Base-by-base conservation (phyloP, 2,797 vertebrate species). In the Rhodeus uyekii region DNA sequence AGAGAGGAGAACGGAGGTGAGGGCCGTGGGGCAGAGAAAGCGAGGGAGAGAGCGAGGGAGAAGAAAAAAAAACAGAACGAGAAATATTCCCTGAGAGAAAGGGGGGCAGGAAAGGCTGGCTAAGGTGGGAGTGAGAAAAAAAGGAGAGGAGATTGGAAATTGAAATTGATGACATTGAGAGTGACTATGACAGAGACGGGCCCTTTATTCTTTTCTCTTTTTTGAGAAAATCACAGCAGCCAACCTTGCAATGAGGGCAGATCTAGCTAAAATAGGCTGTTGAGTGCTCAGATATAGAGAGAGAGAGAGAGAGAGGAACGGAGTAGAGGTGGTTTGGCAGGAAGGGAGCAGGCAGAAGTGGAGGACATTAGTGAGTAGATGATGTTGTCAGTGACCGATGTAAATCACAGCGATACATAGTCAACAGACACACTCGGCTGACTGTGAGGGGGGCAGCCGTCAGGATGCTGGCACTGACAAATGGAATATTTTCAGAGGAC, bases 401-500 rank as follows among this genome's bases (percentile, higher is more conserved):
- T 96, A 97, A 97, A 97, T 96, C 95, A 92, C 93, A 85, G 93
- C 90, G 92, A 95, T 96, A 95, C 96, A 96, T 95, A 96, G 95
- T 96, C 96, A 96, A 96, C 95, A 95, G 93, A 96, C 94, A 96
- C 93, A 95, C 94, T 92, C 83, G 95, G 92, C 93, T 96, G 95
- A 94, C 90, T 87, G 88, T 95, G 87, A 93, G 92, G 84, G 90
- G 88, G 87, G 94, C 93, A 76, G 90, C 93, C 93, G 90, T 92
- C 90, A 85, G 90, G 90, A 91, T 92, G 91, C 88, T 96, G 96
- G 96, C 96, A 97, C 96, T 97, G 97, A 98, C 93, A 96, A 94
- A 98, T 98, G 96, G 94, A 97, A 96, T 97, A 96, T 98, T 97
- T 96, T 97, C 93, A 95, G 93, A 95, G 94, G 95, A 96, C 95